Percentiles rank a stretch among this genome's conserved stretches.
Evolutionary conservation across 1,140 invertebrate genomes (phyloP).

Genomic region (Dufourea novaeangliae): DNA sequence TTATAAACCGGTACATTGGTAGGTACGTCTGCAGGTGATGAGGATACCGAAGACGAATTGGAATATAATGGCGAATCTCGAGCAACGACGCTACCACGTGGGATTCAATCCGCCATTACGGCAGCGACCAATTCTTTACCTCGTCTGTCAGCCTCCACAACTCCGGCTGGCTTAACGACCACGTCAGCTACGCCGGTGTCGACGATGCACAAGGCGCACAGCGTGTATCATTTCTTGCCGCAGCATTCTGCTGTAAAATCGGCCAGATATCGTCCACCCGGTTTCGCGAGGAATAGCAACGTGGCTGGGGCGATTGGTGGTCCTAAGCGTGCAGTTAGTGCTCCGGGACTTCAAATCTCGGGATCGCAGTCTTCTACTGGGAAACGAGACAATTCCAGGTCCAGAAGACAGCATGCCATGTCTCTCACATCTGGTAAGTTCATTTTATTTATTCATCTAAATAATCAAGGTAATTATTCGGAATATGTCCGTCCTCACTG

Average conservation of each 20-base stretch:
- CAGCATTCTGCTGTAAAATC: conserved; percentile 88
- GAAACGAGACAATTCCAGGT: conserved; percentile 72
- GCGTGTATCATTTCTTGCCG: conserved; percentile 84
- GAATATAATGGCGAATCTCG: conserved; percentile 79
- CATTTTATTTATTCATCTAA: no score
- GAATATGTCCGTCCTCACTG: no score
- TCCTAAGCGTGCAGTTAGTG: conserved; percentile 87
- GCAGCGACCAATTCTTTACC: conserved; percentile 89
- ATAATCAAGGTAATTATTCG: no score
- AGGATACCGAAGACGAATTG: conserved; percentile 84
- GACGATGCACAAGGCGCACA: conserved; percentile 87
- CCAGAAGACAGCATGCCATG: conserved; percentile 77
- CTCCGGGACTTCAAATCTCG: conserved; percentile 86
- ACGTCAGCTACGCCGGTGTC: conserved; percentile 79
- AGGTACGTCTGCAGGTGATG: conserved; percentile 84
- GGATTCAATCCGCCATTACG: conserved; percentile 83
- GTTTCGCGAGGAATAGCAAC: conserved; percentile 83
- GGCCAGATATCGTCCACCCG: conserved; percentile 92
- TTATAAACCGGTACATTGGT: no score
- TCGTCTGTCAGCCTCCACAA: conserved; percentile 85
- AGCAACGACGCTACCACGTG: conserved; percentile 85
- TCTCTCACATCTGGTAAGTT: conserved; percentile 82
- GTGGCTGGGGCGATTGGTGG: conserved; percentile 75
- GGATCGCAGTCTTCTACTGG: conserved; percentile 64
- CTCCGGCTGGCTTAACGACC: conserved; percentile 79